A percentile compares a stretch with the other conserved stretches of the same genome.
phyloP scores from a whole-genome alignment of 2,888 invertebrate species.

The Folsomia manolachei region DNA sequence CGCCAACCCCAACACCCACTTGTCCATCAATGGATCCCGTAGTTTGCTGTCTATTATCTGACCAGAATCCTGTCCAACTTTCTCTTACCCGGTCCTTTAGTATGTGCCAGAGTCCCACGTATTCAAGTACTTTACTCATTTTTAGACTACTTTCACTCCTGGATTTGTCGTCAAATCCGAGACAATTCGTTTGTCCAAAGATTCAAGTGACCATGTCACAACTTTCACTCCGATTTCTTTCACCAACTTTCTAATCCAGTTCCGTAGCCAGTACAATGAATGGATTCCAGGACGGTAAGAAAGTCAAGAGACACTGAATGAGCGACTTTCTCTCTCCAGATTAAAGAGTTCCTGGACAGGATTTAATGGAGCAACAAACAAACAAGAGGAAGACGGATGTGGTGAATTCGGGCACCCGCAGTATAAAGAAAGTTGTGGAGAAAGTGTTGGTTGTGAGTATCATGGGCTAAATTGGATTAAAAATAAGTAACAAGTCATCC shows the following conservation, averaged over 20 bases:
- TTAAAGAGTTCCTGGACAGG: background rate
- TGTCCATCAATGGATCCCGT: constrained; percentile 8
- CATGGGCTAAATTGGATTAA: background rate
- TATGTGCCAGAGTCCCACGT: constrained; percentile 46
- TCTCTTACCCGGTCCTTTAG: constrained; percentile 47
- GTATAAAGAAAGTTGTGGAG: background rate
- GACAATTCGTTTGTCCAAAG: too few relatives aligned
- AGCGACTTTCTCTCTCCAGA: background rate
- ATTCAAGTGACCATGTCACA: too few relatives aligned
- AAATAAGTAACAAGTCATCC: background rate
- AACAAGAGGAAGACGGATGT: background rate
- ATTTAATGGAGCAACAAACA: background rate
- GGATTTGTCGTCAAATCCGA: background rate
- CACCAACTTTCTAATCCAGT: background rate
- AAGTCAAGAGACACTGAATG: background rate
- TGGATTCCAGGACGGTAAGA: background rate
- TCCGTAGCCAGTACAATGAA: background rate
- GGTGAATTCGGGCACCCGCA: too few relatives aligned
- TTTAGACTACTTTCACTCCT: background rate
- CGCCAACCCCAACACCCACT: background rate
- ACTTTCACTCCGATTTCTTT: too few relatives aligned
- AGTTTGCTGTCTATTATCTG: background rate
- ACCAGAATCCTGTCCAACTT: constrained; percentile 46
- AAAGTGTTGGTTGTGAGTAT: background rate
- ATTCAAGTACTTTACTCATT: constrained; percentile 46